These are phyloP conservation scores for Rhodinocichla rosea DNA, from an alignment of 2,113 vertebrate genomes.

Conservation along the genomic window DNA sequence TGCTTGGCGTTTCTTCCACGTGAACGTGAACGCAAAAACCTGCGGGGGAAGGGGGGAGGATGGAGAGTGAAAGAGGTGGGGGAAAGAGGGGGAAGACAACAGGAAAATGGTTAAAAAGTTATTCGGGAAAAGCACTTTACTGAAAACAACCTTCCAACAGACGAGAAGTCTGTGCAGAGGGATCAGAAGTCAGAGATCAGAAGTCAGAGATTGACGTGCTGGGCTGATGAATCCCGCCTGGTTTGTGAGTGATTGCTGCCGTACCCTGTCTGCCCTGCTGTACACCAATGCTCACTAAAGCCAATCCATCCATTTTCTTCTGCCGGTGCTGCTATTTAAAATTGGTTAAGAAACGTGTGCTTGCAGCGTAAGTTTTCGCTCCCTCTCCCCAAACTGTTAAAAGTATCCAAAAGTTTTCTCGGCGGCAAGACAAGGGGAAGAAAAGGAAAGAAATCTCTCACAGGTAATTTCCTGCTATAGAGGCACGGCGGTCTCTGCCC, in stretches of 20 bases:
- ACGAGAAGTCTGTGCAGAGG: neutral
- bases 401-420: neutral
- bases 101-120: neutral
- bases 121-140: conserved; percentile 57
- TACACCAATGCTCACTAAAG: conserved; percentile 63
- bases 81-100: neutral
- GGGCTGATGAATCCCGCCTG: neutral
- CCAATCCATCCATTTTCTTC: neutral
- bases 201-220: neutral
- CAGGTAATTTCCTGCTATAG: neutral
- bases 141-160: neutral
- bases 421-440: neutral
- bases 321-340: neutral
- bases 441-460: neutral
- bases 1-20: neutral
- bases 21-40: neutral
- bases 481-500: no score
- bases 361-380: neutral
- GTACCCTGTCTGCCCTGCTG: conserved; percentile 21
- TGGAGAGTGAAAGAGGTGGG: no score
- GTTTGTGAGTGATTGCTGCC: conserved; percentile 25
- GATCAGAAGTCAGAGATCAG: neutral
- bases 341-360: neutral
- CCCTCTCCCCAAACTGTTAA: neutral
- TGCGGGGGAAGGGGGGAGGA: neutral